A percentile compares a stretch with the other conserved stretches of the same genome.
Conservation (phyloP, 2,888 invertebrate genomes). For the Glaucopsyche alexis region DNA sequence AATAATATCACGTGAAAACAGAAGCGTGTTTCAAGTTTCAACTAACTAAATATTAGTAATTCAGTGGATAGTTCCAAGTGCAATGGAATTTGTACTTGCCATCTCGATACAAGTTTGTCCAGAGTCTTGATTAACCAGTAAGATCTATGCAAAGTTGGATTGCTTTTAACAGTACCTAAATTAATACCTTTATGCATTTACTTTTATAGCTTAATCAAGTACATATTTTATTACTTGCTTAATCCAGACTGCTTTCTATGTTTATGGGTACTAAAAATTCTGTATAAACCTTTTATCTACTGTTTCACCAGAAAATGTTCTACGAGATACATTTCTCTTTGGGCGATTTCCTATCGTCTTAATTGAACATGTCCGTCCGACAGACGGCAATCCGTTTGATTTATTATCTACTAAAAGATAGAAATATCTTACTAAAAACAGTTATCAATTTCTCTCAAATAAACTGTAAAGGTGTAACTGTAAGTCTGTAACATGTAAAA, state of each 20-base stretch:
- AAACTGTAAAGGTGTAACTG: background rate
- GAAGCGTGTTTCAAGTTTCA: no score
- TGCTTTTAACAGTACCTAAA: background rate
- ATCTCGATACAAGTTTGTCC: background rate
- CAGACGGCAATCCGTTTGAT: conserved; percentile 34
- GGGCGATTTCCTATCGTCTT: conserved; percentile 8
- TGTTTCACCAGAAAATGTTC: background rate
- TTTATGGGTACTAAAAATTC: background rate
- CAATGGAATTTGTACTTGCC: background rate
- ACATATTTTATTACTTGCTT: background rate
- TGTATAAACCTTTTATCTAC: background rate
- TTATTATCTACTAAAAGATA: conserved; percentile 19
- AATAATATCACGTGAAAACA: no score
- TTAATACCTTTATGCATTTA: background rate
- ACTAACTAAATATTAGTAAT: background rate
- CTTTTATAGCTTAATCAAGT: background rate
- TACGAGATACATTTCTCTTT: background rate
- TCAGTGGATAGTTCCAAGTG: background rate
- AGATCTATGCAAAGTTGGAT: conserved; percentile 1
- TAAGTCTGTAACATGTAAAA: no score
- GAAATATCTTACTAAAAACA: background rate
- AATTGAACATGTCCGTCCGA: conserved; percentile 23
- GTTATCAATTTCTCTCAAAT: background rate
- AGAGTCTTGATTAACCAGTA: background rate
- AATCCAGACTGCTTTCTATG: background rate